phyloP scores from a whole-genome alignment of 2,797 vertebrate species.

The Tamandua tetradactyla region DNA sequence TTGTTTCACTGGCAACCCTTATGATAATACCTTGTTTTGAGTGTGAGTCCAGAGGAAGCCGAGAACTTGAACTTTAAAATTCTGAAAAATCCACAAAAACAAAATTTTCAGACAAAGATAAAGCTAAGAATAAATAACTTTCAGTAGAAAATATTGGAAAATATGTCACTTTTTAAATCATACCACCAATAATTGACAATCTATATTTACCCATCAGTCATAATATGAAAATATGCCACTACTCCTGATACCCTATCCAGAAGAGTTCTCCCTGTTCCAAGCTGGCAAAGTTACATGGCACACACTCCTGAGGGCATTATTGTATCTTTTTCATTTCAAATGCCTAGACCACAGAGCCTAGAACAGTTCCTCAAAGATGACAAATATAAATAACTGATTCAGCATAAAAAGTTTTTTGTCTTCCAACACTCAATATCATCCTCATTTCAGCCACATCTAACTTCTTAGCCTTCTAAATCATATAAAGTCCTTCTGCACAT shows the following conservation, averaged over 20 bases:
- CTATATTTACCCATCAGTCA: not conserved
- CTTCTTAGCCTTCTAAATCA: not conserved
- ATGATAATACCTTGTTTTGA: conserved; percentile 86
- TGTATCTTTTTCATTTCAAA: conserved; percentile 11
- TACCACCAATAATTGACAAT: not conserved
- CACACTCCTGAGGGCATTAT: not conserved
- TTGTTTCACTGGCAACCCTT: not conserved
- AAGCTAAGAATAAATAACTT: conserved; percentile 6
- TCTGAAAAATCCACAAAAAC: conserved; percentile 85
- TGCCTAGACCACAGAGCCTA: not conserved
- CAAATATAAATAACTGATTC: not conserved
- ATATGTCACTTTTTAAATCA: conserved; percentile 31
- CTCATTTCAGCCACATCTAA: not conserved
- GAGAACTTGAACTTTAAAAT: conserved; percentile 92
- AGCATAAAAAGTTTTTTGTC: not conserved
- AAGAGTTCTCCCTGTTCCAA: not conserved
- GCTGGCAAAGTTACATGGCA: not conserved
- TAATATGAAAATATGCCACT: not conserved
- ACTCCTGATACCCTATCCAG: not conserved
- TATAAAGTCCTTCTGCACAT: not conserved
- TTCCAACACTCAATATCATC: not conserved
- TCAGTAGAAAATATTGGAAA: conserved; percentile 11
- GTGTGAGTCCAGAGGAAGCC: conserved; percentile 93
- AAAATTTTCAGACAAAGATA: conserved; percentile 14
- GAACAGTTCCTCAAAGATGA: not conserved